Evolutionary conservation across 2,113 vertebrate genomes (phyloP).

Genomic region (Myrmecophaga tridactyla): DNA sequence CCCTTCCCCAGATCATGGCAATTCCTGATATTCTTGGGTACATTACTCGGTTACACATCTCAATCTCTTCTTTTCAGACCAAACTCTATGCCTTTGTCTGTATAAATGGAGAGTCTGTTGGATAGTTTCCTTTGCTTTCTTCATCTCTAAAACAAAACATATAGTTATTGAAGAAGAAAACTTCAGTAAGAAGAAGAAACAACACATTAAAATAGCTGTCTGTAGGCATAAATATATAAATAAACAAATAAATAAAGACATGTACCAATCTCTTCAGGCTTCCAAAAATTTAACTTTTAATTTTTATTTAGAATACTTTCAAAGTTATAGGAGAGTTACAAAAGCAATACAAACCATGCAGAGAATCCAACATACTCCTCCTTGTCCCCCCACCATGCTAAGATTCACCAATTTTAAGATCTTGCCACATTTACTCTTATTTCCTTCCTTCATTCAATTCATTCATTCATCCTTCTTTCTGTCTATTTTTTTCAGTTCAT

Average conservation of each 20-base stretch:
- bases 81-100: neutral
- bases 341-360: too few species aligned
- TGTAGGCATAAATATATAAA: neutral
- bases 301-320: too few species aligned
- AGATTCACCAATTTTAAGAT: too few species aligned
- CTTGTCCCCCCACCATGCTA: too few species aligned
- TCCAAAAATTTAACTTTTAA: neutral
- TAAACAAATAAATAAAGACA: neutral
- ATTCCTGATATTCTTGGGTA: neutral
- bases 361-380: too few species aligned
- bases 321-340: too few species aligned
- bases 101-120: neutral
- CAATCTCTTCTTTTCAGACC: neutral
- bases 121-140: neutral
- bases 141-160: neutral
- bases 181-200: neutral
- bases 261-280: neutral
- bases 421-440: too few species aligned
- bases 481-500: too few species aligned
- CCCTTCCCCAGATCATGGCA: too few species aligned
- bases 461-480: too few species aligned
- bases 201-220: neutral
- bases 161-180: neutral
- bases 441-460: too few species aligned
- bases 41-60: neutral